Base-by-base conservation (phyloP, 2,888 invertebrate genomes). In the Drosophila mercatorum region DNA sequence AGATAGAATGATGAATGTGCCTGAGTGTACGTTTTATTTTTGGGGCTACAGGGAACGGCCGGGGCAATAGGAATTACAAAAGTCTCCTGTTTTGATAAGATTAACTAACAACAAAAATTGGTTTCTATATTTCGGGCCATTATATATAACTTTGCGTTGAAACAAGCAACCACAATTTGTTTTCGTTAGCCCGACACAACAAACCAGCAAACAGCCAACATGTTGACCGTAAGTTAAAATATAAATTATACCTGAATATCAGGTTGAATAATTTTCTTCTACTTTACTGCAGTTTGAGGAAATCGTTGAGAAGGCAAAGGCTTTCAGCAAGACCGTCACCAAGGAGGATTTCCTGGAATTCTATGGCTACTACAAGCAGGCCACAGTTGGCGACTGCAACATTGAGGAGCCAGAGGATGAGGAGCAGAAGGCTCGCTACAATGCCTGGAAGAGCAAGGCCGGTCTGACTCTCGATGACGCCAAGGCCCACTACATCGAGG, bases 341-440 rank as follows among this genome's bases (percentile, higher is more conserved):
- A 96, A 97, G 92, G 94, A 94, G 31, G 97, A 98, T 91, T 94
- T 97, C 92, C 94, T 97, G 76, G 96, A 96, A 68, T 92, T 98
- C 44, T 98, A 98, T 93, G 96, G 95, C 11, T 94, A 97, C 26
- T 98, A 94, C 94, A 98, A 98, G 92, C 98, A 98, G 93, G 97
- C 95, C 7, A 95, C 95, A 62, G 93, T 95, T 72, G 98, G 98
- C 2, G 97, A 98, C 91, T 94, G 95, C 82, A 95, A 96, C 92
- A 97, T 95, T 78, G 97, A 94, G 59, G 95, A 96, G 83, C 98
- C 98, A 61, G 97, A 98, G 75, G 98, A 98, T 89, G 92, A 96
- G 81, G 96, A 96, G 92, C 98, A 98, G 80, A 98, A 97, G 92
- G 98, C 97, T 8, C 98, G 98, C 93, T 98, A 97, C 97, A 96